Evolutionary conservation across 2,888 invertebrate genomes (phyloP), one percentile per base, ranked within the genome.

Genomic region (Tenthredo livida): DNA sequence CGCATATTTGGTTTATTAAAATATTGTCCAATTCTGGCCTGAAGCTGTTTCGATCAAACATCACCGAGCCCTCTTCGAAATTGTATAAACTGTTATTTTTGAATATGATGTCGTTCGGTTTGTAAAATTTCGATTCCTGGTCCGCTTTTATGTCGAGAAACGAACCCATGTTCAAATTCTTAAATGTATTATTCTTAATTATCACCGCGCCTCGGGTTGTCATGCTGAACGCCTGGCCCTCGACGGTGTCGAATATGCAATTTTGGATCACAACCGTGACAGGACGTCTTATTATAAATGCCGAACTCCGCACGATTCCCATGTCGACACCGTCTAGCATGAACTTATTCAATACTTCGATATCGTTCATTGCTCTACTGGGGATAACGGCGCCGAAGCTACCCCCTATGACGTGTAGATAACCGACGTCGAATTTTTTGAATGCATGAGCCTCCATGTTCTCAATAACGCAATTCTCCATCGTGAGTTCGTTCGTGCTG

Each of bases 351-450:
- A 94, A 94, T 61, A 97, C 96, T 89, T 96, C 96, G 78, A 97
- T 94, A 89, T 97, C 97, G 85, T 96, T 96, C 91, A 97, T 95
- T 85, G 96, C 95, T 86, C 96, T 95, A 88, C 97, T 97, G 5
- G 97, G 97, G 86, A 97, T 92, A 82, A 94, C 91, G 0, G 94
- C 94, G 43, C 94, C 93, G 75, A 97, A 95, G 15, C 90, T 93
- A 33, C 96, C 95, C 4, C 96, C 96, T 67, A 94, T 94, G 82
- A 97, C 92, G 87, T 95, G 94, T 87, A 97, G 94, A 87, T 95
- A 95, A 54, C 95, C 94, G 0, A 96, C 95, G 40, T 96, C 95
- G 90, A 97, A 97, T 93, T 97, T 97, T 90, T 97, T 97, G 90
- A 97, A 97, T 2, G 97, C 95, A 93, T 97, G 96, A 65, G 95